Percentiles rank a stretch among this genome's conserved stretches.
These are phyloP conservation scores for Channa maculata DNA, from an alignment of 2,113 vertebrate species.

Conservation along the genomic window DNA sequence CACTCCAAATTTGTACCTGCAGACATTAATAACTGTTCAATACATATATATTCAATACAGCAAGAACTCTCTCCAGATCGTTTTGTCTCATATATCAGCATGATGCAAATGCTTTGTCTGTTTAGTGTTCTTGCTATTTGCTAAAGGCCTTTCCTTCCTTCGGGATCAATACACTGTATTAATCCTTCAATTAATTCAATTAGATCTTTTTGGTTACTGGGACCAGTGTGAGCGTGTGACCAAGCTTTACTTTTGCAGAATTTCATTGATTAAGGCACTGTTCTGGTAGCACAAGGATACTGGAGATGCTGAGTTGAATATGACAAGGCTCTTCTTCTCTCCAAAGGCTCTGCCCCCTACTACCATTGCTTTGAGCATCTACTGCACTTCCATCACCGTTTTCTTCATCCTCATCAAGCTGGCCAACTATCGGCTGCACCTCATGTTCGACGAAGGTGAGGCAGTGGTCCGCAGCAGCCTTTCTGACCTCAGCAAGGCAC, in stretches of 20 bases:
- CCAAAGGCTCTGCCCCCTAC: constrained; percentile 91
- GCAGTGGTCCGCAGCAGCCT: constrained; percentile 84
- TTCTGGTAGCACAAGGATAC: neutral
- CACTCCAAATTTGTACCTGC: neutral
- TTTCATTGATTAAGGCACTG: constrained; percentile 1
- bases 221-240: neutral
- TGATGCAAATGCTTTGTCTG: constrained; percentile 27
- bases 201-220: neutral
- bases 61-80: constrained; percentile 10
- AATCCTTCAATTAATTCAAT: constrained; percentile 33
- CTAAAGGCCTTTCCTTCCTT: neutral
- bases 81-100: constrained; percentile 30
- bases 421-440: constrained; percentile 93
- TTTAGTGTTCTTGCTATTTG: constrained; percentile 23
- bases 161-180: constrained; percentile 37
- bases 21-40: neutral
- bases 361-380: constrained; percentile 89
- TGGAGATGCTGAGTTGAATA: constrained; percentile 17
- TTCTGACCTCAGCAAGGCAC: constrained; percentile 81
- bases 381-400: constrained; percentile 90
- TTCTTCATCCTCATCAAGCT: constrained; percentile 94
- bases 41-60: neutral
- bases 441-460: constrained; percentile 95
- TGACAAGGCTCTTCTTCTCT: neutral
- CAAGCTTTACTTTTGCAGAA: neutral